Conservation (phyloP, 2,797 vertebrate species). For the Chaetophractus vellerosus region DNA sequence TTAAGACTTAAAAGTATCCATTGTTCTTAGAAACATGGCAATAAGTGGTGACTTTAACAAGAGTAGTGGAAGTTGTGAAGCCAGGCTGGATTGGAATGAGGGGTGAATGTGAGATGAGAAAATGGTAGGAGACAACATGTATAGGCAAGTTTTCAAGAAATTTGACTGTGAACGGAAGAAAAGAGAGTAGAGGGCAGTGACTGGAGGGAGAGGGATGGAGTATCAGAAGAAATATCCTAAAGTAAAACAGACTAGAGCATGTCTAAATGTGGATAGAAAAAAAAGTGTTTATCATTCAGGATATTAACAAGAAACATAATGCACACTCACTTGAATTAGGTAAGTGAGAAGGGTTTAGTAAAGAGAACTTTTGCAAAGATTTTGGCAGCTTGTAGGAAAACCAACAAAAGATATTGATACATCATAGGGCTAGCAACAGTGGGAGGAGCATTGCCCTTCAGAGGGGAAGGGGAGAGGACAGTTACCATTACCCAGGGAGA, state of each 20-base stretch:
- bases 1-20: not conserved
- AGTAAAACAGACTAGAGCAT: too few relatives aligned
- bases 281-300: not conserved
- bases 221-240: too few relatives aligned
- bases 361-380: slow-evolving; percentile 7
- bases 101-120: too few relatives aligned
- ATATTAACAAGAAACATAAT: not conserved
- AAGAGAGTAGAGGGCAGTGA: too few relatives aligned
- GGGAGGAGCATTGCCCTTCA: not conserved
- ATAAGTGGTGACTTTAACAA: not conserved
- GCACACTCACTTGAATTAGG: not conserved
- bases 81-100: too few relatives aligned
- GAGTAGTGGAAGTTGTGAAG: too few relatives aligned
- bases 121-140: too few relatives aligned
- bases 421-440: not conserved
- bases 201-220: too few relatives aligned
- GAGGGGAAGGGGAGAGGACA: not conserved
- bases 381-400: not conserved
- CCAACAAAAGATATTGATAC: not conserved
- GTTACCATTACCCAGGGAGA: not conserved
- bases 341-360: not conserved
- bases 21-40: not conserved
- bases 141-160: too few relatives aligned
- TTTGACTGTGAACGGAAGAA: too few relatives aligned
- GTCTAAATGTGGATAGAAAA: too few relatives aligned